Evolutionary conservation across 2,888 invertebrate species (phyloP).

Genomic region (Allacma fusca): DNA sequence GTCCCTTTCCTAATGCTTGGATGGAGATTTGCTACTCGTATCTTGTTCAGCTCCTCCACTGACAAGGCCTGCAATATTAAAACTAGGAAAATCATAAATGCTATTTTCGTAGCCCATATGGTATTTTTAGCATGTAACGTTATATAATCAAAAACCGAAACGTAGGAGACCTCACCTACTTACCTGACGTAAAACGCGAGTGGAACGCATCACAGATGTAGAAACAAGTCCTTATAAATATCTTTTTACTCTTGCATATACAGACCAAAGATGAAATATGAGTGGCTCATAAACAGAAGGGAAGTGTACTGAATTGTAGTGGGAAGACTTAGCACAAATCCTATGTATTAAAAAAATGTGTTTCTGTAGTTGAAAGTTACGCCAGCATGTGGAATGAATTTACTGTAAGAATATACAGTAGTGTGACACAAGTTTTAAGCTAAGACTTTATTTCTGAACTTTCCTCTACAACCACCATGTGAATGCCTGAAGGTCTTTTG

Average conservation of each 20-base stretch:
- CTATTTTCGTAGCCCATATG: no score
- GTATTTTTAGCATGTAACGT: no score
- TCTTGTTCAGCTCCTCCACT: conserved; percentile 67
- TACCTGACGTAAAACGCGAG: conserved; percentile 23
- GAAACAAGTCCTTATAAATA: neutral
- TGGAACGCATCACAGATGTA: neutral
- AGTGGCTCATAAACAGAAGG: no score
- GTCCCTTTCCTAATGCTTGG: conserved; percentile 77
- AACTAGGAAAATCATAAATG: neutral
- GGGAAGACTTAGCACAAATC: no score
- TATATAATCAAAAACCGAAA: neutral
- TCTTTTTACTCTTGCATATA: neutral
- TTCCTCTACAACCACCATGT: conserved; percentile 29
- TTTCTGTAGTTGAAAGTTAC: no score
- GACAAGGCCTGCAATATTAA: conserved; percentile 32
- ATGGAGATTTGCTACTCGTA: conserved; percentile 69
- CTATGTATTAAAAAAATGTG: no score
- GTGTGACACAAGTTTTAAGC: neutral
- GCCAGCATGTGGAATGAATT: neutral
- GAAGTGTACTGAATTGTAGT: no score
- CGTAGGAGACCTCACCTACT: neutral
- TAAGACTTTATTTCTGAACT: conserved; percentile 15
- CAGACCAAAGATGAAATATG: no score
- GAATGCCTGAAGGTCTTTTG: conserved; percentile 19
- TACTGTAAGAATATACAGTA: no score